Evolutionary conservation across 2,797 vertebrate genomes (phyloP).

Genomic region (Parotocinclus haroldoi): DNA sequence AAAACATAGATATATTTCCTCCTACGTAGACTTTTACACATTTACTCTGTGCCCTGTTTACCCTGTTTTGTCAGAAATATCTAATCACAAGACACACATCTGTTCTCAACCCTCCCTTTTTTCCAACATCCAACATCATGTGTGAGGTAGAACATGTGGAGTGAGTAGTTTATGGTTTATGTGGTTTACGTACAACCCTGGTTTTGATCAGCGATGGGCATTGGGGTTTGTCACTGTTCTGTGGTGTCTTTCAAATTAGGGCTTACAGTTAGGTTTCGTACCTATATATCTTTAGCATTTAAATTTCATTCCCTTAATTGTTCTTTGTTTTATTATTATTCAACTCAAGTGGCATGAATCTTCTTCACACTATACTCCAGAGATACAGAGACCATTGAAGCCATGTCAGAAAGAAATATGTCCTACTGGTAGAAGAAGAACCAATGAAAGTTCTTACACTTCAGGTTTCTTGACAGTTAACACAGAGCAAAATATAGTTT

Average conservation of each 20-base stretch:
- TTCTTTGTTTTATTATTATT: neutral
- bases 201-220: neutral
- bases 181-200: conserved; percentile 9
- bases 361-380: no score
- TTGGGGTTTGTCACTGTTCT: neutral
- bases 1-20: neutral
- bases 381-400: no score
- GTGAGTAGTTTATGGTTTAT: neutral
- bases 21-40: no score
- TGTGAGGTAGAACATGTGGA: conserved; percentile 1
- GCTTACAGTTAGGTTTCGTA: neutral
- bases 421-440: no score
- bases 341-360: no score
- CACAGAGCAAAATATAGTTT: no score
- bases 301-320: neutral
- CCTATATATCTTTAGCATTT: no score
- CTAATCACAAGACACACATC: conserved; percentile 4
- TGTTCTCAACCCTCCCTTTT: conserved; percentile 2
- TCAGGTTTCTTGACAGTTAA: no score
- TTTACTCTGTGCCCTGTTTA: no score
- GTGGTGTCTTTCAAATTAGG: neutral
- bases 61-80: no score
- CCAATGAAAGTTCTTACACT: no score
- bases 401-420: no score
- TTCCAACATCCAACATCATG: conserved; percentile 26